Evolutionary conservation across 2,888 invertebrate genomes (phyloP), one percentile per base, ranked within the genome.

Genomic region (Piscicola geometra): DNA sequence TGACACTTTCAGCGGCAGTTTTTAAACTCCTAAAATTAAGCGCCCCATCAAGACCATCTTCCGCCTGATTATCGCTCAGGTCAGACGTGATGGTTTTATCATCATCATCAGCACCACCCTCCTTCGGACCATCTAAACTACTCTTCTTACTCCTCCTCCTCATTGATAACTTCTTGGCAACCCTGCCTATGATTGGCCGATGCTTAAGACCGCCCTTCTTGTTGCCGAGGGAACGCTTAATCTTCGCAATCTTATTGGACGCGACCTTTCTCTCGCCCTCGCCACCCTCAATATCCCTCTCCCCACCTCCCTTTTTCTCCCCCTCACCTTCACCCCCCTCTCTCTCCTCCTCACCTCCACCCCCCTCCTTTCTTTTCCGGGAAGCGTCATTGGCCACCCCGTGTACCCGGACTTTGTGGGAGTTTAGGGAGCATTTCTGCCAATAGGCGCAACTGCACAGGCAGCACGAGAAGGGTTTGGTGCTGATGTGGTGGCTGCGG

Each of bases 371-470:
- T 15, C n/a, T n/a, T n/a, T n/a, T n/a, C n/a, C n/a, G n/a, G n/a
- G n/a, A n/a, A n/a, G n/a, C n/a, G n/a, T 71, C 70, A 5, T 71
- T 50, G 50, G 28, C n/a, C 21, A 60, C 33, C n/a, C 77, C 77
- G 28, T 77, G 77, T 1, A 71, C 75, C 18, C 72, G 74, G 28
- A 52, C 72, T 77, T 83, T 81, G 79, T 85, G 85, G 80, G 82
- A 82, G 72, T 81, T 81, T 25, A 85, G 81, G 0, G 83, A 83
- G 76, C 82, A 83, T 76, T 82, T 83, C 80, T 85, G 85, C 73
- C 83, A 81, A 78, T 84, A 84, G 28, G 81, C 82, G 77, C 83
- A 84, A 50, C 81, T 81, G 80, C 85, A 85, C n/a, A 82, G 80
- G 28, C 81, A 80, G 79, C 85, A 85, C 52, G 82, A 81, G 66